Base-by-base conservation (phyloP, 2,113 vertebrate genomes). In the Austrofundulus limnaeus region DNA sequence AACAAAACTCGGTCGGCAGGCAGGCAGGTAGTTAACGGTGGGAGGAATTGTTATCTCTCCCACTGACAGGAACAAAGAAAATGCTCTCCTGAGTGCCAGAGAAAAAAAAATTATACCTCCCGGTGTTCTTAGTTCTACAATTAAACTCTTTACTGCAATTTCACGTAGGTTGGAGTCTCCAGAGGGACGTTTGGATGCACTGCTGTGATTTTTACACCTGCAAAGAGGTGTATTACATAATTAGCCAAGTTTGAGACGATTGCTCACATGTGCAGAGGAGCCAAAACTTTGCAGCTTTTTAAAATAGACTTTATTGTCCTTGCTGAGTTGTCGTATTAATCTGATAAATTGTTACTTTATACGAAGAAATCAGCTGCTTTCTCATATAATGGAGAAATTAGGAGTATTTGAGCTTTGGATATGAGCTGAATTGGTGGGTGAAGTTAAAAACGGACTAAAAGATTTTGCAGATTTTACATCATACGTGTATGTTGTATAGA, bases 1-100 rank as follows among this genome's bases (percentile, higher is more conserved):
- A 78, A 79, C 85, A 87, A 85, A 86, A 86, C 70, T 58, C 66
- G 21, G 81, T 66, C 38, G 71, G 82, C 77, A 77, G 79, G 77
- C 77, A 83, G 83, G 86, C 86, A 89, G 88, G 86, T 86, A 88
- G 85, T 91, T 91, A 92, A 74, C 53, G 70, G 85, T 83, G 82
- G 88, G 88, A 89, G 88, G 90, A 91, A 92, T 92, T 89, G 91
- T 90, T 92, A 81, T 81, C 66, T 83, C 83, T 85, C 80, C 80
- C 80, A 75, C 79, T 28, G 56, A 81, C 78, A 82, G 66, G 84
- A 83, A 88, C 84, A 88, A 90, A 88, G 81, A 66, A 79, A 84
- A 77, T 1, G 23, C 81, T 90, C 89, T 89, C 89, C 72, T 67
- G 89, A 90, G 88, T 86, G 78, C 80, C 8, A 45, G 34, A 46